Evolutionary conservation across 2,797 vertebrate genomes (phyloP).

Genomic region (Tragelaphus oryx): DNA sequence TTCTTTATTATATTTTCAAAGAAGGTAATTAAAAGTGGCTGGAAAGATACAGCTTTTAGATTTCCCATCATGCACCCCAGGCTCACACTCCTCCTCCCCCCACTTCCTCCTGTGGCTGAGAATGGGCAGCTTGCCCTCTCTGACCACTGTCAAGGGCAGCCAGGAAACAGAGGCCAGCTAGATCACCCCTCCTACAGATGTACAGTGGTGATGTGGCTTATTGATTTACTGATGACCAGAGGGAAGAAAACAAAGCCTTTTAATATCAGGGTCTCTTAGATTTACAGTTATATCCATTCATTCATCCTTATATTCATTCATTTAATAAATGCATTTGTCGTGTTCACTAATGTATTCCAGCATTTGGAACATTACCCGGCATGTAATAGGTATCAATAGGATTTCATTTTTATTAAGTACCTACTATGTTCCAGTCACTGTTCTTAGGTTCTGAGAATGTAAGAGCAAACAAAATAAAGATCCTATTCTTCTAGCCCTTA

Average conservation of each 20-base stretch:
- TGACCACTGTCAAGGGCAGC: neutral
- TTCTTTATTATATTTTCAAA: neutral
- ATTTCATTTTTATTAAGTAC: neutral
- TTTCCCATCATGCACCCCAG: neutral
- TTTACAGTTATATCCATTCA: neutral
- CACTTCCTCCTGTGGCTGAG: neutral
- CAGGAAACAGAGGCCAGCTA: neutral
- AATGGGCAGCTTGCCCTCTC: neutral
- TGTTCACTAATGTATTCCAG: neutral
- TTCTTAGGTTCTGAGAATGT: neutral
- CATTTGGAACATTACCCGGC: neutral
- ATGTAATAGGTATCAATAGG: neutral
- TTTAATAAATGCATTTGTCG: neutral
- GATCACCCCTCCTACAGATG: neutral
- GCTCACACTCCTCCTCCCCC: rapidly evolving
- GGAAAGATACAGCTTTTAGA: neutral
- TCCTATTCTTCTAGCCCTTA: neutral
- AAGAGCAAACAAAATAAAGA: neutral
- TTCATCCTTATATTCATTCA: neutral
- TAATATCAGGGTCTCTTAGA: neutral
- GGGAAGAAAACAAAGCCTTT: neutral
- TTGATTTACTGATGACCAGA: neutral
- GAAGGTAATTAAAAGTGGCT: neutral
- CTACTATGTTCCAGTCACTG: neutral
- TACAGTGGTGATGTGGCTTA: neutral